Evolutionary conservation across 2,113 vertebrate genomes (phyloP), one percentile per base, ranked within the genome.

Genomic region (Anolis sagrei): DNA sequence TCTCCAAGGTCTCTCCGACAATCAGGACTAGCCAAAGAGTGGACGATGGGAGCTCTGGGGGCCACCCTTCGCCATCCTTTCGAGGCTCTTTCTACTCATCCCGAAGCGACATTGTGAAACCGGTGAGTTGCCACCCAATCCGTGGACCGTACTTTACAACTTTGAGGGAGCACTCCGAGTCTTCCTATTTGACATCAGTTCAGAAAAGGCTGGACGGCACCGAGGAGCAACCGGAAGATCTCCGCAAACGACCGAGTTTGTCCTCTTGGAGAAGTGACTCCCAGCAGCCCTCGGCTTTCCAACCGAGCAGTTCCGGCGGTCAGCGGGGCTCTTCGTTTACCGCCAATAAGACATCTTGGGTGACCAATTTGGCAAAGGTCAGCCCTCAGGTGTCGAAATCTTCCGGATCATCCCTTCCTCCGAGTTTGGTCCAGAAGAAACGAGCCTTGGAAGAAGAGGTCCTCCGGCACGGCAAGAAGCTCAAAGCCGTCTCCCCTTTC

Each of bases 331-430:
- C 16, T 1, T 85, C 91, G 36, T 93, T 90, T 1, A 84, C 89
- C 18, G 54, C 88, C 0, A 82, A 91, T 76, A 92, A 87, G 73
- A 91, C 88, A 82, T 95, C 95, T 66, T 96, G 95, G 95, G 95
- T 89, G 27, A 19, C 34, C 69, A 29, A 87, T 58, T 36, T 84
- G 89, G 83, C 92, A 44, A 93, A 91, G 54, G 1, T 21, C 78
- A 29, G 34, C 1, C 82, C 90, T 0, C 25, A 94, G 70, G 69
- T 54, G 5, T 0, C 19, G 5, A 83, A 75, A 19, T 51, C 29
- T 0, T 23, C 68, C 1, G 81, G 54, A 7, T 18, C 13, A n/a
- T 6, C 66, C 6, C 3, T 34, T 5, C 27, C 74, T 68, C 54
- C 77, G 25, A 89, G 72, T 23, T 19, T 54, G 1, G 0, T 32